These are phyloP conservation scores for Hedychridium roseum DNA, from an alignment of 2,888 invertebrate species.

Conservation along the genomic window DNA sequence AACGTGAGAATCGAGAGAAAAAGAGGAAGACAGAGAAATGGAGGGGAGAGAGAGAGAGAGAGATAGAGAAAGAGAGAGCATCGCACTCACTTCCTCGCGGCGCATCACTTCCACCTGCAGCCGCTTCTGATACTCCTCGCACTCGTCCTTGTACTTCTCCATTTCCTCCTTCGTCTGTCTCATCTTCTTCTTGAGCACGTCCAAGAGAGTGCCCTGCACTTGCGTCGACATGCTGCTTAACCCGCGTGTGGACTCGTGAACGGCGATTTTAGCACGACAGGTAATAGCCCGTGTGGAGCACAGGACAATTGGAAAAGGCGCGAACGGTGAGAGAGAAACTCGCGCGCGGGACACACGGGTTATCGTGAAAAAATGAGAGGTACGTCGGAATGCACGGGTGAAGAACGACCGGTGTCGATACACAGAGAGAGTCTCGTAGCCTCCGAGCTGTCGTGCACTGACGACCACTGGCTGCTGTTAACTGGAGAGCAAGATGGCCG, in stretches of 20 bases:
- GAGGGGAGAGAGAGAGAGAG: not conserved
- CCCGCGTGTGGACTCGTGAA: not conserved
- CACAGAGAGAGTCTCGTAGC: too few species aligned
- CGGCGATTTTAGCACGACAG: conserved; percentile 14
- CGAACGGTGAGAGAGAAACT: conserved; percentile 4
- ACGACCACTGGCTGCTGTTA: conserved; percentile 56
- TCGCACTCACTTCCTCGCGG: conserved; percentile 94
- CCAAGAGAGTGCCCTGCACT: conserved; percentile 92
- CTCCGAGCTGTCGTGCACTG: conserved; percentile 46
- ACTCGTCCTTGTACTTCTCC: conserved; percentile 98
- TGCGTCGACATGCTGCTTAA: conserved; percentile 84
- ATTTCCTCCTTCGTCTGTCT: conserved; percentile 98
- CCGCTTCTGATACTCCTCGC: conserved; percentile 94
- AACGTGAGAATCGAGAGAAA: too few species aligned
- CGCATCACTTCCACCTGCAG: conserved; percentile 95
- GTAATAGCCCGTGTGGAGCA: not conserved
- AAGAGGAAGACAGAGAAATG: not conserved
- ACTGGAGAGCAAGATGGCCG: conserved; percentile 55
- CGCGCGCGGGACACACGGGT: not conserved
- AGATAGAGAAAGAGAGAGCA: conserved; percentile 4
- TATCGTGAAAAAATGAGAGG: not conserved
- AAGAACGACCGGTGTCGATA: too few species aligned
- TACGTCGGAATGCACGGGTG: conserved; percentile 8
- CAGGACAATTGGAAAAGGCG: not conserved
- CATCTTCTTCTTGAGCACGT: conserved; percentile 99